Evolutionary conservation across 2,888 invertebrate genomes (phyloP), one percentile per base, ranked within the genome.

Genomic region (Trichacis sp.): DNA sequence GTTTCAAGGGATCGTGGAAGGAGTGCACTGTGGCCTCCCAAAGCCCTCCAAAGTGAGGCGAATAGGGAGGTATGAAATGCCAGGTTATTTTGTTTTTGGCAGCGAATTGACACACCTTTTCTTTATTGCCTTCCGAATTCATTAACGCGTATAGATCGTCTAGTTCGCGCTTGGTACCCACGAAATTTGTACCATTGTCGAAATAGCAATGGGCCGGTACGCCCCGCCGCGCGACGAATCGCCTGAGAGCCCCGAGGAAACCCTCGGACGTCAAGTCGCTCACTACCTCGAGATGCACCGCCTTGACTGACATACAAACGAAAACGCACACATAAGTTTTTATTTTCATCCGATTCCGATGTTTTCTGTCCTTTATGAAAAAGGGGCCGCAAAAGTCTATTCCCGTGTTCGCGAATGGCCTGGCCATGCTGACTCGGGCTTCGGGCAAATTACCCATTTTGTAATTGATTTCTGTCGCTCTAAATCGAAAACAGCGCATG

Each of bases 111-210:
- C n/a, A 50, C 18, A 29, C 29, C 8, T 48, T 11, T 4, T 51
- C 15, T 54, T 57, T 52, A 19, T 45, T 51, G 9, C 45, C 15
- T 14, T 36, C n/a, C 2, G 42, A 24, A 8, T 19, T 14, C 5
- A 30, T n/a, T 12, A 51, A 14, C 0, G 12, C 15, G 5, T 38
- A n/a, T 1, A 73, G 19, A 24, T 71, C 70, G 17, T 63, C 49
- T 1, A 77, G 40, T 30, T 72, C 68, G 4, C 67, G 68, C 6
- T 67, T 61, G 2, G 78, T 78, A 6, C 79, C 79, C 1, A 75
- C 64, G 52, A 80, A 81, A 48, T 78, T 80, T 1, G 73, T 73
- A 0, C 77, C 79, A 45, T 76, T 77, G 45, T 80, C 79, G 3
- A 74, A 76, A 45, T 69, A 73, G 0, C 82, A 69, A 1, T 73